Percentiles rank a stretch among this genome's conserved stretches.
Evolutionary conservation across 2,888 invertebrate species (phyloP).

Genomic region (Liodrosophila aerea): DNA sequence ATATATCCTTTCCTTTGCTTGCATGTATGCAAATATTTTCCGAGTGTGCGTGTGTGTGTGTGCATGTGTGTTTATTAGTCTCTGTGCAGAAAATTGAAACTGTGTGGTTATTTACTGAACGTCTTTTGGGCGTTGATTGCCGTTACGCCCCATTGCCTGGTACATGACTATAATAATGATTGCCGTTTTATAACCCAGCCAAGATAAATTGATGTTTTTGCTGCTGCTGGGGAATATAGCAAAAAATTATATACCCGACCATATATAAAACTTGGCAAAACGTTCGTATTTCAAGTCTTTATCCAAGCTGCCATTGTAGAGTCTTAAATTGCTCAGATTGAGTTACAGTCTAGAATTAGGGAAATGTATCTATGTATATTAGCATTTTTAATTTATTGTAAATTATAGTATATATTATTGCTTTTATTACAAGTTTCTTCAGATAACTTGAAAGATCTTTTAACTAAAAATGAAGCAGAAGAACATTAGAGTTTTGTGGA

Average conservation of each 20-base stretch:
- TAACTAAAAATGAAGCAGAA: no score
- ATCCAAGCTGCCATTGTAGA: no score
- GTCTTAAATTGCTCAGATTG: no score
- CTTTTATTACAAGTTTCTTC: no score
- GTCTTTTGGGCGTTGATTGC: constrained; percentile 70
- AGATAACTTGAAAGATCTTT: no score
- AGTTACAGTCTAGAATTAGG: no score
- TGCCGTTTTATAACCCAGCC: constrained; percentile 61
- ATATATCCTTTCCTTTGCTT: constrained; percentile 18
- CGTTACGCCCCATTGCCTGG: constrained; percentile 76
- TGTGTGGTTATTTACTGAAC: constrained; percentile 69
- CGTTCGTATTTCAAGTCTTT: no score
- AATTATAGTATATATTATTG: no score
- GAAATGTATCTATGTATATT: no score
- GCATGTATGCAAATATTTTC: constrained; percentile 11
- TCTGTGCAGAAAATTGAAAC: constrained; percentile 68
- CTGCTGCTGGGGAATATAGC: constrained; percentile 19
- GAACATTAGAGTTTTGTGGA: no score
- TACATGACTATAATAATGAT: constrained; percentile 75
- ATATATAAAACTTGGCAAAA: background rate
- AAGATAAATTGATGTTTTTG: constrained; percentile 55
- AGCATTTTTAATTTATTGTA: no score
- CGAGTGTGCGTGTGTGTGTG: constrained; percentile 13
- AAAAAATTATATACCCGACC: constrained; percentile 1
- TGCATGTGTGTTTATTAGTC: constrained; percentile 29